Conservation (phyloP, 2,888 invertebrate species). For the Eupithecia abbreviata region DNA sequence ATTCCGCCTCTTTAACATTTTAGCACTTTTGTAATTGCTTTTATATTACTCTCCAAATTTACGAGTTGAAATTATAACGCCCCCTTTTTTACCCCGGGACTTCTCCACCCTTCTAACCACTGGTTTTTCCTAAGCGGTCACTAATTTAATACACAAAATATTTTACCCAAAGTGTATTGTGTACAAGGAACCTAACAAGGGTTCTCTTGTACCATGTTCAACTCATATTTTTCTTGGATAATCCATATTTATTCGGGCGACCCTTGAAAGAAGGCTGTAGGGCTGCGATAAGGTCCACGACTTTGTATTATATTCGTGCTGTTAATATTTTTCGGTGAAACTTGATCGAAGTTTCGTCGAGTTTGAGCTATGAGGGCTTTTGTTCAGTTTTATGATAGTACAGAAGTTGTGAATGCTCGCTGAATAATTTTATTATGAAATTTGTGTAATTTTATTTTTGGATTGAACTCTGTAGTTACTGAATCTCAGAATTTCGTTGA, state of each 20-base stretch:
- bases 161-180: slow-evolving; percentile 15
- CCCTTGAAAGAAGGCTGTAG: slow-evolving; percentile 66
- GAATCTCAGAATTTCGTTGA: neutral
- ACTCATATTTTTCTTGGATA: slow-evolving; percentile 71
- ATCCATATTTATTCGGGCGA: slow-evolving; percentile 79
- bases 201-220: slow-evolving; percentile 57
- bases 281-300: slow-evolving; percentile 59
- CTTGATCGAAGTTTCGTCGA: slow-evolving; percentile 43
- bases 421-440: neutral
- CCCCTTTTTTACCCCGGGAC: neutral
- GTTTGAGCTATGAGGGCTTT: slow-evolving; percentile 33
- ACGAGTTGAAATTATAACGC: slow-evolving; percentile 3
- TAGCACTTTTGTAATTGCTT: slow-evolving; percentile 5
- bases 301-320: slow-evolving; percentile 63
- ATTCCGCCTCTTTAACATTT: neutral
- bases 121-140: slow-evolving; percentile 5
- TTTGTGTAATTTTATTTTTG: neutral
- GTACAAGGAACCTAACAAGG: slow-evolving; percentile 50
- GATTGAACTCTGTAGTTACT: neutral
- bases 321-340: slow-evolving; percentile 59
- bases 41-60: slow-evolving; percentile 1
- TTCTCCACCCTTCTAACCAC: neutral
- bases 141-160: slow-evolving; percentile 17
- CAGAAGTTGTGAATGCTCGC: neutral
- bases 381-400: slow-evolving; percentile 29